Evolutionary conservation across 1,140 invertebrate genomes (phyloP).

Genomic region (Acromyrmex heyeri): DNA sequence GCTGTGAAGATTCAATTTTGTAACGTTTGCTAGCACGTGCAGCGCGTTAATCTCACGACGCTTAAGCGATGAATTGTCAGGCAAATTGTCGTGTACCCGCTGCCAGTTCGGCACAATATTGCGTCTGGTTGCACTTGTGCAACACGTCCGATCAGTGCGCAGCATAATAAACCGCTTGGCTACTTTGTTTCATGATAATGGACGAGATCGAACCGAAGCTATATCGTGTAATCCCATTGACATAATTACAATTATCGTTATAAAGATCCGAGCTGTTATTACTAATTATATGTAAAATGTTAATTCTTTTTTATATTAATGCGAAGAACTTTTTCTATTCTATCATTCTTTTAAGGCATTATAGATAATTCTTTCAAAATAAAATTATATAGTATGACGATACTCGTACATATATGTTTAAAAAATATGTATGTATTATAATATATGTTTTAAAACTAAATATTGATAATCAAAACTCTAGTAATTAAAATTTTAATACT

Average conservation of each 20-base stretch:
- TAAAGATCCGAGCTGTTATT: background rate
- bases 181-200: conserved; percentile 58
- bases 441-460: too few relatives aligned
- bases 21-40: conserved; percentile 50
- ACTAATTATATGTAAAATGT: background rate
- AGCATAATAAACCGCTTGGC: conserved; percentile 47
- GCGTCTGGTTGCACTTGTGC: conserved; percentile 46
- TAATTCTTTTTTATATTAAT: background rate
- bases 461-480: too few relatives aligned
- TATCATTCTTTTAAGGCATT: background rate
- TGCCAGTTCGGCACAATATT: conserved; percentile 37
- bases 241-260: conserved; percentile 6
- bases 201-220: conserved; percentile 20
- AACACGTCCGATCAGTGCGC: conserved; percentile 47
- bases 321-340: background rate
- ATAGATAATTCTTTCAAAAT: background rate
- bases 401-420: too few relatives aligned
- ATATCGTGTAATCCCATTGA: conserved; percentile 23
- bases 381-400: background rate
- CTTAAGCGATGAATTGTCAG: conserved; percentile 51
- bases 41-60: conserved; percentile 47
- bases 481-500: too few relatives aligned
- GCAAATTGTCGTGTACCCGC: conserved; percentile 48
- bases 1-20: conserved; percentile 57
- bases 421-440: too few relatives aligned